Evolutionary conservation across 1,140 invertebrate species (phyloP), one percentile per base, ranked within the genome.

Genomic region (Epicauta chinensis): DNA sequence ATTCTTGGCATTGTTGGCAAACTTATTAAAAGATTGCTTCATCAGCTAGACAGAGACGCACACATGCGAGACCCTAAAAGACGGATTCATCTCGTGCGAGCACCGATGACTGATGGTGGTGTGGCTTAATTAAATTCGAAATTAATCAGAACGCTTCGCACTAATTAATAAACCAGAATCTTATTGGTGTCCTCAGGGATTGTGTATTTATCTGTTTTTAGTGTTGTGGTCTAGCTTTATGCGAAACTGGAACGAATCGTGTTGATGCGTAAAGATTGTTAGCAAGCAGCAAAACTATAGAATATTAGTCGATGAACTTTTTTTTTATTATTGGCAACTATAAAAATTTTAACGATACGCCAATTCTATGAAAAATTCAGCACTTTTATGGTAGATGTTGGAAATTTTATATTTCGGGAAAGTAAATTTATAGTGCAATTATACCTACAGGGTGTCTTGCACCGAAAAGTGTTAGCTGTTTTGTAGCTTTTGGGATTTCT

Each of bases 1-100:
- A 57, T 57, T 54, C 51, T 45, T 23, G 12, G 34, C 45, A 45
- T 53, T 54, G 51, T 43, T 48, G 46, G 32, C 15, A 38, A 53
- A 58, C 46, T 58, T 58, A 58, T 58, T 58, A 58, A 54, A 58
- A 58, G 55, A 53, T 57, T 57, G 55, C 55, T 57, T 57, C 53
- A 57, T 57, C 55, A 57, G 45, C 48, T 41, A 53, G 47, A 58
- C 56, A 58, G 54, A 23, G 7, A 23, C 7, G 7, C 23, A 23
- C 23, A 23, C 23, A 23, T n/a, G n/a, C n/a, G n/a, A n/a, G n/a
- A 48, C 44, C 51, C 42, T 46, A 49, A 23, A n/a, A 7, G 23
- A 51, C 43, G 41, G 45, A 37, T 47, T 47, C 45, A 38, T 47
- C 45, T 36, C 30, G 45, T 7, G 7, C 17, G 35, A 41, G 47